Evolutionary conservation across 2,888 invertebrate species (phyloP).

Genomic region (Neocrepidodera transversa): DNA sequence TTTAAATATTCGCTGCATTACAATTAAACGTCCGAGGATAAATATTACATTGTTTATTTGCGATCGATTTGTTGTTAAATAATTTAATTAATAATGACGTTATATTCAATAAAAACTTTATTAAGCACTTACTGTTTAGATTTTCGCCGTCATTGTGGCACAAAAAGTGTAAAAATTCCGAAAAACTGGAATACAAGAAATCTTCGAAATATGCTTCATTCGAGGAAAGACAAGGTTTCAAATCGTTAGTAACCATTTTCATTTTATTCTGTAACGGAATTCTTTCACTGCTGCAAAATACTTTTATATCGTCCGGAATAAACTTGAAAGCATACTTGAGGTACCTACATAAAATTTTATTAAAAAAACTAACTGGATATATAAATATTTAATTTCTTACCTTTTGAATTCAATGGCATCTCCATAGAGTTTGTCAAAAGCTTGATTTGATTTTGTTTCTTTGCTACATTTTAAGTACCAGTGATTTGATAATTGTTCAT

Average conservation of each 20-base stretch:
- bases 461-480: conserved; percentile 35
- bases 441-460: conserved; percentile 20
- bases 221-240: conserved; percentile 33
- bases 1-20: too few relatives aligned
- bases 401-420: conserved; percentile 26
- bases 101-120: background rate
- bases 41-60: too few relatives aligned
- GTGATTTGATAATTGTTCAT: conserved; percentile 22
- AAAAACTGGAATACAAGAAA: conserved; percentile 33
- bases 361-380: too few relatives aligned
- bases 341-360: too few relatives aligned
- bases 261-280: conserved; percentile 25
- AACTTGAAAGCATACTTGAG: conserved; percentile 33
- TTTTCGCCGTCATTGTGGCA: conserved; percentile 39
- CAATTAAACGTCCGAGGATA: too few relatives aligned
- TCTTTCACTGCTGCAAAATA: conserved; percentile 38
- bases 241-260: conserved; percentile 27
- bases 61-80: too few relatives aligned
- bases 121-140: conserved; percentile 34
- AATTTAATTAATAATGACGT: too few relatives aligned
- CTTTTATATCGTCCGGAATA: conserved; percentile 29
- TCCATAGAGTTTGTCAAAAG: conserved; percentile 26
- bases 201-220: conserved; percentile 38
- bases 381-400: too few relatives aligned
- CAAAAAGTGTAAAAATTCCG: conserved; percentile 40